These are phyloP conservation scores for Austrofundulus limnaeus DNA, from an alignment of 2,113 vertebrate genomes.

Conservation along the genomic window DNA sequence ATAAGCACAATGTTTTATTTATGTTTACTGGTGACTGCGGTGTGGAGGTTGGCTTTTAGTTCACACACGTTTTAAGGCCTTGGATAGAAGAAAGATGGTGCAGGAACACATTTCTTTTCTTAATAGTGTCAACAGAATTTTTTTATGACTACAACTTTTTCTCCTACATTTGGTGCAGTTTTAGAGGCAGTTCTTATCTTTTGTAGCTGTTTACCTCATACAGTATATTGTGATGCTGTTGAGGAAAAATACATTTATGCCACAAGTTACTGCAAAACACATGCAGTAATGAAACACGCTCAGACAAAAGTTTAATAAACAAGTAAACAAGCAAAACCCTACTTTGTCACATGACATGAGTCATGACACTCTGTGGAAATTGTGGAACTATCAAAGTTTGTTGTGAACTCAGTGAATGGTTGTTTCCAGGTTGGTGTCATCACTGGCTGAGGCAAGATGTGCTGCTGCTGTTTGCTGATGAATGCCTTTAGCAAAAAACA, in stretches of 20 bases:
- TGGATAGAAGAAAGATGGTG: slow-evolving; percentile 47
- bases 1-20: slow-evolving; percentile 78
- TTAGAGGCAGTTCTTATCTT: background rate
- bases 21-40: slow-evolving; percentile 82
- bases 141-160: slow-evolving; percentile 59
- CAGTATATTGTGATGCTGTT: slow-evolving; percentile 53
- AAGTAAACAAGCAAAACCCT: background rate
- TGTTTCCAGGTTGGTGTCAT: no score
- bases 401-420: background rate
- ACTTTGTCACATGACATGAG: slow-evolving; percentile 15
- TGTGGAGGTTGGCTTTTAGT: slow-evolving; percentile 75
- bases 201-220: slow-evolving; percentile 31
- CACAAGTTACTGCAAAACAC: slow-evolving; percentile 34
- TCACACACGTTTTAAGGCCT: slow-evolving; percentile 70
- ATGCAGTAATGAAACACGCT: slow-evolving; percentile 30
- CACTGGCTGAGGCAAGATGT: background rate
- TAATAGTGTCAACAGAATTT: slow-evolving; percentile 65
- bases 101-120: slow-evolving; percentile 67
- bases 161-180: slow-evolving; percentile 49
- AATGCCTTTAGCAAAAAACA: slow-evolving; percentile 22
- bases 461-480: slow-evolving; percentile 13
- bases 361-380: slow-evolving; percentile 4
- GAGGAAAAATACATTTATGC: slow-evolving; percentile 26
- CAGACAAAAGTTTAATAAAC: slow-evolving; percentile 13
- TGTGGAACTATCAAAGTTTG: slow-evolving; percentile 14